Evolutionary conservation across 2,113 vertebrate species (phyloP), one percentile per base, ranked within the genome.

Genomic region (Synchiropus splendidus): DNA sequence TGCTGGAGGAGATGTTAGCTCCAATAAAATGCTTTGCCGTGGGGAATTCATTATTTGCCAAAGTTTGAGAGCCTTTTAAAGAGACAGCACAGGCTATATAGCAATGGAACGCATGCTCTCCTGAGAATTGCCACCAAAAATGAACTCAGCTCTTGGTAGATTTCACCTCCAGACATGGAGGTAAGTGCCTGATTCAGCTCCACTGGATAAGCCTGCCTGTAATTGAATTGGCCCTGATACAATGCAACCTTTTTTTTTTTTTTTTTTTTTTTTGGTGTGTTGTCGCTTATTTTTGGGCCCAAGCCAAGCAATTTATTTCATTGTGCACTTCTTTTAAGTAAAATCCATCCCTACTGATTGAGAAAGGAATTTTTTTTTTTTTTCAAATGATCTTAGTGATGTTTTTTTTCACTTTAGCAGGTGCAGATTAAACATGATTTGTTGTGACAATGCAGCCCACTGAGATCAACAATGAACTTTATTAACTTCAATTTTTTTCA

Each of bases 211-310:
- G 40, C 31, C 51, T 37, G 40, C 9, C 51, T 36, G 35, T 61
- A 71, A 72, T 65, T 69, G 59, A 72, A 77, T 65, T 69, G 62
- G 58, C 42, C 52, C 59, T 41, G 52, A 49, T 43, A 40, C 16
- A 1, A 2, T 34, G 35, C 42, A 35, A 39, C 6, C 64, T 12
- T 62, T 45, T 51, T 37, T 35, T 18, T 45, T 51, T 41, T 60
- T 47, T 66, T 46, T 35, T 51, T 44, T 54, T 61, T 68, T 49
- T n/a, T n/a, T n/a, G n/a, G n/a, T n/a, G n/a, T n/a, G n/a, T n/a
- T n/a, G n/a, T n/a, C n/a, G n/a, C 60, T 62, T 55, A 39, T 61
- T 61, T 62, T 54, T 9, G 16, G 36, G 18, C 36, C 39, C 40
- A 59, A 37, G 40, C 35, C 40, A 49, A 21, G 39, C 13, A 46